A percentile compares a stretch with the other conserved stretches of the same genome.
phyloP scores from a whole-genome alignment of 2,797 vertebrate genomes.

The Masticophis lateralis region DNA sequence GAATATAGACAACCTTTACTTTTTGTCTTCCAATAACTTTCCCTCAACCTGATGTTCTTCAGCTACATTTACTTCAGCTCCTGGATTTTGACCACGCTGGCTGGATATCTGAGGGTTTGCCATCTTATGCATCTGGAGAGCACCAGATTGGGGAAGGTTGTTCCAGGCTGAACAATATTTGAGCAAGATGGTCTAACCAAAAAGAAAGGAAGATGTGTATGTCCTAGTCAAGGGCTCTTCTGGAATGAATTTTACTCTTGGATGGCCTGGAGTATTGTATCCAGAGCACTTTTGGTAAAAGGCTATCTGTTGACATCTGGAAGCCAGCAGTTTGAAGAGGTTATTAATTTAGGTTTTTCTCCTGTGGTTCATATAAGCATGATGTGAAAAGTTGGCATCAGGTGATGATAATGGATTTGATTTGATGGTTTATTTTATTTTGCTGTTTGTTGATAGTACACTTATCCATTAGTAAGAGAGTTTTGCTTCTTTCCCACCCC shows the following conservation, averaged over 20 bases:
- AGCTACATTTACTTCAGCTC: not conserved
- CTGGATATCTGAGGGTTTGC: not conserved
- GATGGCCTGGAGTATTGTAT: not conserved
- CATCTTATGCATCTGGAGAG: not conserved
- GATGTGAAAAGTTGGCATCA: not conserved
- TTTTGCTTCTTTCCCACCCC: not conserved
- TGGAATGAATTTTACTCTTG: not conserved
- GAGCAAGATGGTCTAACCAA: not conserved
- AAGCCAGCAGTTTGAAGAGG: not conserved
- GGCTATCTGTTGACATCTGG: not conserved
- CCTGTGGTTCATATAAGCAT: not conserved
- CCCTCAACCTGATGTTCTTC: not conserved
- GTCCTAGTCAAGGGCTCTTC: not conserved
- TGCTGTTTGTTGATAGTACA: not conserved
- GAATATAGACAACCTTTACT: not conserved
- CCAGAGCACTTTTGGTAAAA: not conserved
- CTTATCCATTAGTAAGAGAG: not conserved
- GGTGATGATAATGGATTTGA: not conserved
- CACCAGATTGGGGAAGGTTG: not conserved
- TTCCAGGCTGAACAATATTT: not conserved
- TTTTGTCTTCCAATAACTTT: not conserved
- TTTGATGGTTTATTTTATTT: not conserved
- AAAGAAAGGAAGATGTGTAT: not conserved
- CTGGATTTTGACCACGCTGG: not conserved
- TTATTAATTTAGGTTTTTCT: not conserved